A percentile compares a stretch with the other conserved stretches of the same genome.
These are phyloP conservation scores for Arnoldichthys spilopterus DNA, from an alignment of 2,797 vertebrate genomes.

Conservation along the genomic window DNA sequence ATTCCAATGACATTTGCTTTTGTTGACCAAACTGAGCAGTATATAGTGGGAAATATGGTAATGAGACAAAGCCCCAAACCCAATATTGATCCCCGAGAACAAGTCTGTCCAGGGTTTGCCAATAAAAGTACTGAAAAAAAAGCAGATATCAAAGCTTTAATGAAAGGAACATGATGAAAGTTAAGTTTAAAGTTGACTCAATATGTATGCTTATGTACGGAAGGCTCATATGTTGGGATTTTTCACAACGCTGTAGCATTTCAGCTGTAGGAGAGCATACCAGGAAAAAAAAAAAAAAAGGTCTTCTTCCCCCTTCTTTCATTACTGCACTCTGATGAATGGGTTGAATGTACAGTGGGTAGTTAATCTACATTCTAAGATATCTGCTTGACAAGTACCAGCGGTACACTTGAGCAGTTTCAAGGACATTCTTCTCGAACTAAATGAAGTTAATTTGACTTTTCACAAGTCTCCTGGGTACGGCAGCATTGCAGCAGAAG, in stretches of 20 bases:
- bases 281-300: background rate
- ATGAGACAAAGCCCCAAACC: conserved; percentile 38
- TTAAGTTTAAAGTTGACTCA: conserved; percentile 32
- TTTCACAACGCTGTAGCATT: conserved; percentile 13
- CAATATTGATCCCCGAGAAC: conserved; percentile 42
- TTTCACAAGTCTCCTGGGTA: conserved; percentile 75
- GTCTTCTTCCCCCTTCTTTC: conserved; percentile 21
- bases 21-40: conserved; percentile 50
- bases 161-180: conserved; percentile 35
- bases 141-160: conserved; percentile 35
- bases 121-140: conserved; percentile 11
- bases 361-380: conserved; percentile 65
- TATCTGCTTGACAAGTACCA: conserved; percentile 71
- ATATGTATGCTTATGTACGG: background rate
- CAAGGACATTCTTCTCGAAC: conserved; percentile 80
- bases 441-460: conserved; percentile 84
- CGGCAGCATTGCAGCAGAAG: conserved; percentile 67
- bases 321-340: conserved; percentile 50
- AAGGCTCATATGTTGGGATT: conserved; percentile 5
- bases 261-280: background rate
- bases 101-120: conserved; percentile 28
- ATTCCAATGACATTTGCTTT: conserved; percentile 58
- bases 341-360: conserved; percentile 56
- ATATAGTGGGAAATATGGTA: conserved; percentile 49
- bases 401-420: conserved; percentile 75